Base-by-base conservation (phyloP, 1,140 invertebrate species). In the Planococcus citri region DNA sequence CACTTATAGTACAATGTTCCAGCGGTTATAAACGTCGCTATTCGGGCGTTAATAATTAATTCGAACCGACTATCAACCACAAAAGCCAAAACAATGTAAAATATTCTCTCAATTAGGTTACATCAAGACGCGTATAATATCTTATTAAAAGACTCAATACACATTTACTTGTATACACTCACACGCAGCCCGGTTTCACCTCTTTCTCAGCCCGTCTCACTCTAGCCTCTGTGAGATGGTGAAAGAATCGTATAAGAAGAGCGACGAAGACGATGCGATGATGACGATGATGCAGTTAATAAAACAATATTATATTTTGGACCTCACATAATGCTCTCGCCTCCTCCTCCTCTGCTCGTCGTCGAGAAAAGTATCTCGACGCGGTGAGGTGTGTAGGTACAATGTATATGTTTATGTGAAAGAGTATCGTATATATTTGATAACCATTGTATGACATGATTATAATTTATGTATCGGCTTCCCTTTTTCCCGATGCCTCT, bases 71-170 rank as follows among this genome's bases (percentile, higher is more conserved):
- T 51, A 51, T 51, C 41, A 51, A 51, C 41, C 41, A 51, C 41
- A 51, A 51, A 51, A 51, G 41, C 41, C 12, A 51, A 51, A 51
- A 51, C 41, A 51, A 51, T 51, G 41, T 51, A 51, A 33, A 33
- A 33, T 33, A 33, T 33, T 33, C 41, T 51, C 41, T 51, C 41
- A 51, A 51, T 51, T 51, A 51, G 41, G 41, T 51, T 51, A 51
- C 41, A 6, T 51, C 41, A n/a, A 51, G 41, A 51, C 41, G 41
- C 41, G 29, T 33, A 51, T 51, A 51, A 51, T 51, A 51, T 20
- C 41, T 51, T 51, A 51, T 51, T 51, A 51, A 51, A 51, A 51
- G 41, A 51, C 41, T 51, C 41, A 51, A 51, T 51, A 51, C n/a
- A 51, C n/a, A n/a, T n/a, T n/a, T n/a, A n/a, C n/a, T n/a, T n/a